phyloP scores from a whole-genome alignment of 2,113 vertebrate species.

The Oryzias woworae region DNA sequence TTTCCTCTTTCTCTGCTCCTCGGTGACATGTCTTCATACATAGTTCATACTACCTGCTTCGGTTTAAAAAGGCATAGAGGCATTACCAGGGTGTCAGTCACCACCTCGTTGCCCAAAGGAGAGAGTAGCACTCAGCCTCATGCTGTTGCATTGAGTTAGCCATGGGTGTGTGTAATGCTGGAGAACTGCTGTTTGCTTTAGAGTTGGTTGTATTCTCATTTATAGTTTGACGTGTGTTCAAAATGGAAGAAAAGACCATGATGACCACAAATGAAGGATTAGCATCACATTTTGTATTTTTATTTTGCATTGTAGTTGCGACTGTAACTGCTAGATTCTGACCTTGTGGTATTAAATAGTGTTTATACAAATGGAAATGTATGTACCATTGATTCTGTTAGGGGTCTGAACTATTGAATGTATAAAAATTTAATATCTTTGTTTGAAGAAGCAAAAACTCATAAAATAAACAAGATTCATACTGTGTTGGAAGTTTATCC shows the following conservation, averaged over 20 bases:
- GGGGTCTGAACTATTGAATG: no score
- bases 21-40: slow-evolving; percentile 36
- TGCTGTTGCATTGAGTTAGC: slow-evolving; percentile 11
- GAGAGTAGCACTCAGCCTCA: slow-evolving; percentile 16
- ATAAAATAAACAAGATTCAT: no score
- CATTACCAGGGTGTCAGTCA: slow-evolving; percentile 63
- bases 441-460: no score
- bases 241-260: slow-evolving; percentile 52
- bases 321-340: no score
- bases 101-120: slow-evolving; percentile 29
- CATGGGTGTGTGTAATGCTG: slow-evolving; percentile 21
- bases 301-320: not conserved
- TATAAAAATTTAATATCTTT: no score
- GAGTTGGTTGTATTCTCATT: slow-evolving; percentile 45
- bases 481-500: no score
- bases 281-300: slow-evolving; percentile 44
- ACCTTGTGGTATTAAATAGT: no score
- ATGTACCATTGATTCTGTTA: no score
- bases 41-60: slow-evolving; percentile 18
- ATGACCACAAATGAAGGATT: slow-evolving; percentile 53
- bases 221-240: slow-evolving; percentile 63
- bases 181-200: slow-evolving; percentile 34
- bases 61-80: slow-evolving; percentile 36
- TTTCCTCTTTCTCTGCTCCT: slow-evolving; percentile 15
- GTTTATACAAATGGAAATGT: no score